Conservation (phyloP, 2,113 vertebrate species). For the Leucopsar rothschildi region DNA sequence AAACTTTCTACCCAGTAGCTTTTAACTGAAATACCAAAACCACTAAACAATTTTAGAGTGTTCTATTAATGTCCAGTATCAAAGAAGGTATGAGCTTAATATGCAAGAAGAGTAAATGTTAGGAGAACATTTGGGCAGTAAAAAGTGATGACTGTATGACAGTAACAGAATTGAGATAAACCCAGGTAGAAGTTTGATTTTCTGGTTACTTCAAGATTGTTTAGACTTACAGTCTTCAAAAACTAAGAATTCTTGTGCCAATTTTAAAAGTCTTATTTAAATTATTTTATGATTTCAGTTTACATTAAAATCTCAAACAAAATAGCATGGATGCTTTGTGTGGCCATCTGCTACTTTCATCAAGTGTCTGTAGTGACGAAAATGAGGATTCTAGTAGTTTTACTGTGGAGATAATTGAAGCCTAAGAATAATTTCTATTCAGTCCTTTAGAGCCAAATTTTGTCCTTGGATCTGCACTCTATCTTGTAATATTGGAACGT, state of each 20-base stretch:
- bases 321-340: constrained; percentile 71
- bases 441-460: constrained; percentile 68
- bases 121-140: neutral
- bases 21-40: neutral
- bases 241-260: neutral
- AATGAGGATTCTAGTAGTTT: constrained; percentile 70
- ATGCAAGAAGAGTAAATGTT: neutral
- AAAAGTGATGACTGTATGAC: neutral
- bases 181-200: neutral
- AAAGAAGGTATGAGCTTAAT: neutral
- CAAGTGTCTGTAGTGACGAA: constrained; percentile 68
- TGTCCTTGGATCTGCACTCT: constrained; percentile 63
- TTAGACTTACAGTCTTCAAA: constrained; percentile 2
- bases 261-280: constrained; percentile 66
- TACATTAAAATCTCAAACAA: constrained; percentile 74
- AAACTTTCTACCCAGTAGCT: neutral
- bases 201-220: neutral
- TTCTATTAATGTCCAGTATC: neutral
- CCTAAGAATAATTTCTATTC: constrained; percentile 77
- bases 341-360: constrained; percentile 73
- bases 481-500: constrained; percentile 57
- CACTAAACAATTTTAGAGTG: neutral
- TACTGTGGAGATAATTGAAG: constrained; percentile 68
- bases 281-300: constrained; percentile 65
- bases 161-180: neutral